These are phyloP conservation scores for Crenichthys baileyi DNA, from an alignment of 2,797 vertebrate species.

Conservation along the genomic window DNA sequence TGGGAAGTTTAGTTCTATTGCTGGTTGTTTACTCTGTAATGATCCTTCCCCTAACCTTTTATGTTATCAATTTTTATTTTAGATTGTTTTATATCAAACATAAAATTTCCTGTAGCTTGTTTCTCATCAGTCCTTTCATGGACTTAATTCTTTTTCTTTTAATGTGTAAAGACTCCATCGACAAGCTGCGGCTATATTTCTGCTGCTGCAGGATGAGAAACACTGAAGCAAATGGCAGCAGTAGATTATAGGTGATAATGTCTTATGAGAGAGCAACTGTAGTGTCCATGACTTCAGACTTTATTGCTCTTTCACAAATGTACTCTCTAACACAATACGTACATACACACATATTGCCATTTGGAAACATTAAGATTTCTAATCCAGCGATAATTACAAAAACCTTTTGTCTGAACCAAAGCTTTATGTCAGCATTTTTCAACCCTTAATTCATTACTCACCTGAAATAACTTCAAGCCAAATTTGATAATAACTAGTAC, in stretches of 20 bases:
- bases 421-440: too few relatives aligned
- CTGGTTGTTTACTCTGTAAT: constrained; percentile 7
- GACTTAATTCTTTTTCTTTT: constrained; percentile 13
- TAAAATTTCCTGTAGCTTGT: background rate
- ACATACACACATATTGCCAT: background rate
- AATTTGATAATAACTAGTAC: too few relatives aligned
- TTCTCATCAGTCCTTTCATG: background rate
- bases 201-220: background rate
- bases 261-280: background rate
- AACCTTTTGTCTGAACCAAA: too few relatives aligned
- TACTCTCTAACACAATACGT: too few relatives aligned
- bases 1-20: constrained; percentile 1
- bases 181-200: constrained; percentile 1
- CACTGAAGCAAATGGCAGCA: background rate
- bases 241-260: background rate
- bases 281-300: background rate
- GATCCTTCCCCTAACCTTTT: rapidly evolving
- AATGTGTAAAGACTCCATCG: background rate
- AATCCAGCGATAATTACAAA: too few relatives aligned
- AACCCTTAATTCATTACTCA: too few relatives aligned
- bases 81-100: background rate
- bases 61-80: rapidly evolving
- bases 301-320: background rate
- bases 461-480: too few relatives aligned
- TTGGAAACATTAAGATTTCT: background rate